phyloP scores from a whole-genome alignment of 2,797 vertebrate species.

The Lithobates sylvaticus region DNA sequence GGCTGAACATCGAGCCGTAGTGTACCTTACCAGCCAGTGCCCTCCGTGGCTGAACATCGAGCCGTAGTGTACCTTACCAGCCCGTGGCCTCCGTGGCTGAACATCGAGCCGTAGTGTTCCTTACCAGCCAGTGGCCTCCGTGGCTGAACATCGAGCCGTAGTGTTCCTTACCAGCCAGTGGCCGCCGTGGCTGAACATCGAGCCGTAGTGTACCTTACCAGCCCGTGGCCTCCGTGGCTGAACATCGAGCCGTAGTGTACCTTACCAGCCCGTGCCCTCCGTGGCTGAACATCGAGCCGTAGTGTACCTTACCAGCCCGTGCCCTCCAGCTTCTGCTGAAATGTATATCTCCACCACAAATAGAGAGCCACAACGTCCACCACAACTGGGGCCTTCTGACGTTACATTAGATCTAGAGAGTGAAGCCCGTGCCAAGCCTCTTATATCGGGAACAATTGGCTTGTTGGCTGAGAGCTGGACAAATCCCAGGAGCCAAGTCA shows the following conservation, averaged over 20 bases:
- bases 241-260: background rate
- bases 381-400: too few species aligned
- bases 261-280: background rate
- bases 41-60: background rate
- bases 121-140: too few species aligned
- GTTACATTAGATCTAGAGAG: too few species aligned
- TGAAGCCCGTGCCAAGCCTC: too few species aligned
- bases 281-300: background rate
- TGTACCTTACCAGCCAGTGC: background rate
- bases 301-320: background rate
- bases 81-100: background rate
- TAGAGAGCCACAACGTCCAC: too few species aligned
- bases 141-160: background rate
- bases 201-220: background rate
- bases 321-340: too few species aligned
- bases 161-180: background rate
- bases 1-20: background rate
- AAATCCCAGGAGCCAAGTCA: too few species aligned
- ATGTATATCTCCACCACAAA: too few species aligned
- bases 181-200: background rate
- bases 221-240: background rate
- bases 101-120: background rate
- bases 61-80: background rate
- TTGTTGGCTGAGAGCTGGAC: too few species aligned
- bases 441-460: too few species aligned